Conservation (phyloP, 2,113 vertebrate genomes). For the Odocoileus virginianus region DNA sequence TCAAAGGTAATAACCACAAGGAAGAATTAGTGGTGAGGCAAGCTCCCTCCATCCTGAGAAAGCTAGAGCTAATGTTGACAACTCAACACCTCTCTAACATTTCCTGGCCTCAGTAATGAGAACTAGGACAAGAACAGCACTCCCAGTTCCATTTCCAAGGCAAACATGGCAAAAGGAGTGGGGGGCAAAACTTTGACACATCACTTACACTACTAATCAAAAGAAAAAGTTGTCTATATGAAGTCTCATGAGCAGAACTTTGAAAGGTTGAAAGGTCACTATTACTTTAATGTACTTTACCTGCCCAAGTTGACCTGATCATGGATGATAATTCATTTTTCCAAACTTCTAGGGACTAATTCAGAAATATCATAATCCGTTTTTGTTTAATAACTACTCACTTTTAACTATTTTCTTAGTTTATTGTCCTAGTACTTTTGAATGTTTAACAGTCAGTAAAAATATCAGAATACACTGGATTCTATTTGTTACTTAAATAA, state of each 20-base stretch:
- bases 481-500: neutral
- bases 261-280: neutral
- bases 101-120: neutral
- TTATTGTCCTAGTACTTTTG: neutral
- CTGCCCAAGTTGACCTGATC: neutral
- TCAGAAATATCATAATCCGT: neutral
- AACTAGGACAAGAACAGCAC: neutral
- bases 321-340: neutral
- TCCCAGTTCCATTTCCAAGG: neutral
- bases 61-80: neutral
- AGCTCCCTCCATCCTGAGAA: neutral
- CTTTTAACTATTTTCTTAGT: neutral
- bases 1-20: neutral
- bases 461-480: neutral
- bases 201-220: neutral
- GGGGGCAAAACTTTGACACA: neutral
- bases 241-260: neutral
- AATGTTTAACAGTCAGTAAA: constrained; percentile 7
- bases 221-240: neutral
- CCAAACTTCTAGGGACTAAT: neutral
- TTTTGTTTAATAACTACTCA: neutral
- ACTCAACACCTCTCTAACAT: neutral
- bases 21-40: neutral
- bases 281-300: neutral
- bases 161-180: neutral